Conservation (phyloP, 2,888 invertebrate species). For the Phaonia tiefii region DNA sequence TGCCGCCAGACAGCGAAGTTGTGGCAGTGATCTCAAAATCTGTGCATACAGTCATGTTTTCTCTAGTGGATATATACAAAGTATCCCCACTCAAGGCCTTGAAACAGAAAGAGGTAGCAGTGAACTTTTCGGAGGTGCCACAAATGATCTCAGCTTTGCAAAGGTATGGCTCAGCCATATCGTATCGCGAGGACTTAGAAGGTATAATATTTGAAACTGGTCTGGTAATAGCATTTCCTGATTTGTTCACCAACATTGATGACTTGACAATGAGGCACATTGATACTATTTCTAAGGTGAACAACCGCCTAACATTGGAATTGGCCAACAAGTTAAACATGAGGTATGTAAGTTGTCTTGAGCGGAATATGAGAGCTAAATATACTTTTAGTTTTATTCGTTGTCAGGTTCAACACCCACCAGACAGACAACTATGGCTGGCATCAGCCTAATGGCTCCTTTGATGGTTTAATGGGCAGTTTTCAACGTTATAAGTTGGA, state of each 20-base stretch:
- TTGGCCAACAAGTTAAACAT: constrained; percentile 80
- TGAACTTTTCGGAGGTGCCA: constrained; percentile 58
- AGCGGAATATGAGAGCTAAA: no score
- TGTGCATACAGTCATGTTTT: constrained; percentile 35
- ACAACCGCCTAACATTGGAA: constrained; percentile 77
- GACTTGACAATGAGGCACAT: constrained; percentile 78
- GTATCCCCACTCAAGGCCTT: constrained; percentile 72
- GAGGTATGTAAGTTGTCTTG: constrained; percentile 71
- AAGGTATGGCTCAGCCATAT: constrained; percentile 74
- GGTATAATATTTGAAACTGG: constrained; percentile 77
- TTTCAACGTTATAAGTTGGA: constrained; percentile 83
- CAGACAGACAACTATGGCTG: constrained; percentile 82
- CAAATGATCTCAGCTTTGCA: constrained; percentile 70
- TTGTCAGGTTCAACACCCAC: constrained; percentile 77
- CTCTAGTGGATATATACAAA: constrained; percentile 76
- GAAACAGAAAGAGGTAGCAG: constrained; percentile 68
- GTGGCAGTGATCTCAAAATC: constrained; percentile 69
- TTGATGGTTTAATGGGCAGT: constrained; percentile 83
- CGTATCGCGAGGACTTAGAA: constrained; percentile 76
- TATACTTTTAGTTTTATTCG: not conserved
- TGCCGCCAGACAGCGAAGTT: constrained; percentile 77
- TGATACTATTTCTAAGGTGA: constrained; percentile 80
- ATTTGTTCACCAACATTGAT: constrained; percentile 78
- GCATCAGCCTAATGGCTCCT: constrained; percentile 82
- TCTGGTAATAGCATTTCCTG: constrained; percentile 78